phyloP scores from a whole-genome alignment of 2,888 invertebrate species.

The Acanthosepion pharaonis region DNA sequence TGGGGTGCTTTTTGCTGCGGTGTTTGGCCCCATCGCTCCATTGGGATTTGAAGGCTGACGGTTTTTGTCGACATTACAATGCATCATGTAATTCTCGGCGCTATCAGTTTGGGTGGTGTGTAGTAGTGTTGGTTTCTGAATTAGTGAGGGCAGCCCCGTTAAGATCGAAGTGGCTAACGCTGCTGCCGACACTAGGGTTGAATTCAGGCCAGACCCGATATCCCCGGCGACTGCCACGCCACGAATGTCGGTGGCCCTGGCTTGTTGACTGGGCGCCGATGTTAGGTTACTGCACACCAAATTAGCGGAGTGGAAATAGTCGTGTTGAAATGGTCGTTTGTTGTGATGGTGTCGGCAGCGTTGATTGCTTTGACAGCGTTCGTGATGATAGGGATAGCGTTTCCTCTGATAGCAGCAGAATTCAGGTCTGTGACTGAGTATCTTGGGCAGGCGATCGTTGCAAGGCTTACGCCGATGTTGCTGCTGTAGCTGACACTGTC shows the following conservation, averaged over 20 bases:
- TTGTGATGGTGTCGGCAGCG: neutral
- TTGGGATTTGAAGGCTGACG: neutral
- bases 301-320: neutral
- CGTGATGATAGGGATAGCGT: too few species aligned
- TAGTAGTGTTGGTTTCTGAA: neutral
- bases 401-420: neutral
- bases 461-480: neutral
- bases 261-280: neutral
- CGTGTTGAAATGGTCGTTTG: neutral
- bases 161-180: neutral
- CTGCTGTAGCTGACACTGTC: neutral
- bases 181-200: neutral
- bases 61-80: neutral
- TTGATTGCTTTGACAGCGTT: neutral
- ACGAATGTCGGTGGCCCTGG: neutral
- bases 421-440: neutral
- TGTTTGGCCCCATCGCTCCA: neutral
- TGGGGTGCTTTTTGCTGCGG: neutral
- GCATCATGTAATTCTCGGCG: neutral
- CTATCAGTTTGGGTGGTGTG: neutral
- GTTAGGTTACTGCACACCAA: constrained; percentile 14
- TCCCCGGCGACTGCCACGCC: neutral
- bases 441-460: neutral
- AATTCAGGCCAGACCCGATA: neutral
- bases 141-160: too few species aligned